These are phyloP conservation scores for Patiria pectinifera DNA, from an alignment of 53 echinoderm and acorn worm species.

Conservation along the genomic window DNA sequence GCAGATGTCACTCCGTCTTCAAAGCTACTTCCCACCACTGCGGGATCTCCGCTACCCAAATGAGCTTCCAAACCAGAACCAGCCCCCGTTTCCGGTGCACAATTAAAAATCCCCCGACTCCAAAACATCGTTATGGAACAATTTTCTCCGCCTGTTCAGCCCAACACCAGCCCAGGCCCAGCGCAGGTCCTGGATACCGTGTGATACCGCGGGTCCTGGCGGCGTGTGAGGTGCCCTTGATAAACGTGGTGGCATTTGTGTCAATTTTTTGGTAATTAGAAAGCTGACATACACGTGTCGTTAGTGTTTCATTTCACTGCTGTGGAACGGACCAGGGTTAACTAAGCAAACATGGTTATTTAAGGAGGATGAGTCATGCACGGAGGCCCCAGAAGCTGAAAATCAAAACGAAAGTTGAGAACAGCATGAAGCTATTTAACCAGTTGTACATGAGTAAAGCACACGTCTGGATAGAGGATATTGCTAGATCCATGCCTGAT, in stretches of 20 bases:
- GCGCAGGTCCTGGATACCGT: not conserved
- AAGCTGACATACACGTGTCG: constrained; percentile 42
- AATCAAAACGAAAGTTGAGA: not conserved
- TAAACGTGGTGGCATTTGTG: constrained; percentile 23
- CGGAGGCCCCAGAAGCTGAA: not conserved
- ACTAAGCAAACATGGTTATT: constrained; percentile 54
- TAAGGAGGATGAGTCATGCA: constrained; percentile 11
- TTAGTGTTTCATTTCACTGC: constrained; percentile 49
- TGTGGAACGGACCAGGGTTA: constrained; percentile 27
- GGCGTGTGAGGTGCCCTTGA: constrained; percentile 16
- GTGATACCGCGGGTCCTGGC: not conserved
- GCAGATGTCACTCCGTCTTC: constrained; percentile 14
- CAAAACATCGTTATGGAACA: not conserved
- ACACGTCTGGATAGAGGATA: not conserved
- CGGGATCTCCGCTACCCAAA: constrained; percentile 13
- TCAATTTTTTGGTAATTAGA: constrained; percentile 44
- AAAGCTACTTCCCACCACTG: not conserved
- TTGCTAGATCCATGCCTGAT: not conserved
- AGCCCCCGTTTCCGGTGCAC: constrained; percentile 37
- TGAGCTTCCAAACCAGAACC: constrained; percentile 35
- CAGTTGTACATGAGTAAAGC: not conserved
- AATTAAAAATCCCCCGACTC: constrained; percentile 10
- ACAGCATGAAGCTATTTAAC: not conserved
- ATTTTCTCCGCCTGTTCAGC: not conserved
- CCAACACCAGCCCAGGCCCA: not conserved